These are phyloP conservation scores for Mormyrus iriodes DNA, from an alignment of 2,113 vertebrate species.

Conservation along the genomic window DNA sequence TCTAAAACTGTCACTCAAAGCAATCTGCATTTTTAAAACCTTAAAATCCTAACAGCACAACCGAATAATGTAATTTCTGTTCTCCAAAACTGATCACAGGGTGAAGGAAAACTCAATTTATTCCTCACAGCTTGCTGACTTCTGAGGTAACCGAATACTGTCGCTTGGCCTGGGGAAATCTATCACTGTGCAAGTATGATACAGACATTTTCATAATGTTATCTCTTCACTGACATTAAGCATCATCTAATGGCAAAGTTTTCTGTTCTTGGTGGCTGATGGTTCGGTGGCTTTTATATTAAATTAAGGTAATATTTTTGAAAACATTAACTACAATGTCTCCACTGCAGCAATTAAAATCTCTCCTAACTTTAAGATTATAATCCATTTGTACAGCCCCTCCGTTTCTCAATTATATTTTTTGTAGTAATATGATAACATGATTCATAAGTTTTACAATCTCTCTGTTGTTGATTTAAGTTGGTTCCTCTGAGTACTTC, in stretches of 20 bases:
- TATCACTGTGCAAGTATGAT: neutral
- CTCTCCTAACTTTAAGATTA: neutral
- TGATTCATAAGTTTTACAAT: neutral
- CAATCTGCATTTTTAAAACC: slow-evolving; percentile 6
- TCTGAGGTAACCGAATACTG: slow-evolving; percentile 6
- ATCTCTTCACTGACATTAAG: neutral
- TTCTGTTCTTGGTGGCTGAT: neutral
- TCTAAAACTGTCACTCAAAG: neutral
- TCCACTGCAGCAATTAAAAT: neutral
- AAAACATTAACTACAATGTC: neutral
- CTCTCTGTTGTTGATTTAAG: neutral
- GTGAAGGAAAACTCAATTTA: slow-evolving; percentile 15
- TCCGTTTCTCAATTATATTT: neutral
- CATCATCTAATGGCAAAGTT: neutral
- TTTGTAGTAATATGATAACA: neutral
- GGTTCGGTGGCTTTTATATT: too few relatives aligned
- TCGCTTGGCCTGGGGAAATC: slow-evolving; percentile 9
- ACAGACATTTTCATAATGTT: slow-evolving; percentile 9
- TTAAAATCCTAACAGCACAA: neutral
- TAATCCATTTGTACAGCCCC: neutral
- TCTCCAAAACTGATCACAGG: slow-evolving; percentile 10
- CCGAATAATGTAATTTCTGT: slow-evolving; percentile 6
- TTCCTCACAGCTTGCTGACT: slow-evolving; percentile 2
- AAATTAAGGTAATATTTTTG: neutral
- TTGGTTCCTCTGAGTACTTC: neutral